Percentiles rank a stretch among this genome's conserved stretches.
phyloP scores from a whole-genome alignment of 2,888 invertebrate species.

The Lutraria lutraria region DNA sequence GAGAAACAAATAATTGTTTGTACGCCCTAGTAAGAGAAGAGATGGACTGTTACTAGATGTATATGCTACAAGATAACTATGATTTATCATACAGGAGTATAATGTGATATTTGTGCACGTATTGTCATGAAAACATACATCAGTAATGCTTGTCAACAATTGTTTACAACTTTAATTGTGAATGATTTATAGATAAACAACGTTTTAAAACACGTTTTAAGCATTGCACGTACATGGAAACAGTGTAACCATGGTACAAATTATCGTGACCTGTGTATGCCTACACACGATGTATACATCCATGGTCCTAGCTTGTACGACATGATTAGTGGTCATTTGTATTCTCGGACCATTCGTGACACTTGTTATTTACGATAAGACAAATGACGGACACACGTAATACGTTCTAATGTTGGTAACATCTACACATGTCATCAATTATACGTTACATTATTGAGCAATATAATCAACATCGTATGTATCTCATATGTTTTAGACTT shows the following conservation, averaged over 20 bases:
- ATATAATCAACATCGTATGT: not conserved
- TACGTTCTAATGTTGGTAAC: not conserved
- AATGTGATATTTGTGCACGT: not conserved
- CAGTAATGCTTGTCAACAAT: not conserved
- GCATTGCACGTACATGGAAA: not conserved
- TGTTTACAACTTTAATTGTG: too few species aligned
- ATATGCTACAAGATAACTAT: too few species aligned
- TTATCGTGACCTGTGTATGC: not conserved
- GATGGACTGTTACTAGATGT: too few species aligned
- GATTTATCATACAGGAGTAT: too few species aligned
- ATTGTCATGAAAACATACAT: not conserved
- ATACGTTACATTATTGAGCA: not conserved
- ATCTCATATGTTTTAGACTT: too few species aligned
- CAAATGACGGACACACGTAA: not conserved
- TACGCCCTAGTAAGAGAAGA: too few species aligned
- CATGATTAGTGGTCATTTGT: constrained; percentile 15
- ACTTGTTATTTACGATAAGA: not conserved
- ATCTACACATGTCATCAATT: not conserved
- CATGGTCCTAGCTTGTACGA: not conserved
- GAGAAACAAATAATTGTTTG: too few species aligned
- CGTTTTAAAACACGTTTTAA: not conserved
- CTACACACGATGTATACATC: not conserved
- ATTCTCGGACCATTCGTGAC: not conserved
- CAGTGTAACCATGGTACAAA: not conserved
- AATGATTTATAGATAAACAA: too few species aligned